Evolutionary conservation across 2,797 vertebrate species (phyloP), one percentile per base, ranked within the genome.

Genomic region (Masticophis lateralis): DNA sequence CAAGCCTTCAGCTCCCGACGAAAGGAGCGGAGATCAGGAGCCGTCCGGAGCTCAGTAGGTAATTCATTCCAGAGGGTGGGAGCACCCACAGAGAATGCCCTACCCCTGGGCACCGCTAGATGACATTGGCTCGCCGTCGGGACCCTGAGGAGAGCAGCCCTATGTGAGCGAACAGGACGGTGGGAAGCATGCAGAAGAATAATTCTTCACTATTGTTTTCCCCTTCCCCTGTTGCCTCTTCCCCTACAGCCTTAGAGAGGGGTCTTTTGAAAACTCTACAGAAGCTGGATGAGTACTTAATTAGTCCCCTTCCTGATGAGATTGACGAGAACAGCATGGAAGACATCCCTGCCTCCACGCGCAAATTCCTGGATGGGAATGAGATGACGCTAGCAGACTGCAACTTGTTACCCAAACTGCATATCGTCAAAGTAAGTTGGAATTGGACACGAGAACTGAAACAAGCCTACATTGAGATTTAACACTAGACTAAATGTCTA

Each of bases 301-400:
- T 98, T 94, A 98, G 98, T 0, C 99, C 99, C 0, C 98, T 99
- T 6, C 99, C 99, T 0, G 99, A 99, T 0, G 99, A 99, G 97
- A 99, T 99, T 0, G 99, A 99, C 94, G 99, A 99, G 96, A 99
- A 99, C 94, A 99, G 99, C 97, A 98, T 99, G 94, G 99, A 99
- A 92, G 99, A 99, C 10, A 87, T 99, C 86, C 96, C 98, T 18
- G 95, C 97, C 37, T 99, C 99, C 87, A 98, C 94, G 11, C 98
- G 99, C 93, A 99, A 97, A 91, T 99, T 99, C 96, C 94, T 99
- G 97, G 99, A 99, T 0, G 99, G 99, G 5, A 98, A 99, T 0
- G 99, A 99, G 94, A 99, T 99, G 99, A 99, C 99, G 0, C 91
- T 99, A 94, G 99, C 99, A 0, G 99, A 99, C 97, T 99, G 99